These are phyloP conservation scores for Garrulus glandarius DNA, from an alignment of 2,797 vertebrate genomes.

Conservation along the genomic window DNA sequence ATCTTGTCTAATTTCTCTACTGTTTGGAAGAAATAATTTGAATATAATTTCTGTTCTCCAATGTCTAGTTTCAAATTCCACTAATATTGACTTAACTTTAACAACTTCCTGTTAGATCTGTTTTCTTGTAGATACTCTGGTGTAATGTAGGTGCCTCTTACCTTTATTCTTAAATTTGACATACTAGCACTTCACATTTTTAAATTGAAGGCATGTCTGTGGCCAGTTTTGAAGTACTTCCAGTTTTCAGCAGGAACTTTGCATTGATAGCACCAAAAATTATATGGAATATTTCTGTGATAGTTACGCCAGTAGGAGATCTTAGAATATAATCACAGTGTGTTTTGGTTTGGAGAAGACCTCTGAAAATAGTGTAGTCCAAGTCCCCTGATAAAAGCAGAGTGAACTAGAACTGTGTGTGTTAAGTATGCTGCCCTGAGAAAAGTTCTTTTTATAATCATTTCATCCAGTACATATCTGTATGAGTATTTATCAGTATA, in stretches of 20 bases:
- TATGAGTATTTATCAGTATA: background rate
- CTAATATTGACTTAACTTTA: background rate
- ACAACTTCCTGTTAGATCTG: background rate
- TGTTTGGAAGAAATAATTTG: background rate
- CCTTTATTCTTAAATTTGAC: background rate
- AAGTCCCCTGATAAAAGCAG: background rate
- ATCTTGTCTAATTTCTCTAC: background rate
- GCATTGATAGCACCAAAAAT: background rate
- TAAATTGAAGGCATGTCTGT: background rate
- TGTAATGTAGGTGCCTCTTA: background rate
- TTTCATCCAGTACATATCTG: background rate
- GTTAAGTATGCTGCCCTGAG: background rate
- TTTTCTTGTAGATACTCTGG: background rate
- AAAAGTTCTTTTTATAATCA: background rate
- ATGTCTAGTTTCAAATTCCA: background rate
- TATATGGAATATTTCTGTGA: background rate
- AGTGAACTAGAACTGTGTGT: background rate
- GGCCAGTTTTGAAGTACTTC: background rate
- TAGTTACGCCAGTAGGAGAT: background rate
- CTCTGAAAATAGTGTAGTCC: background rate
- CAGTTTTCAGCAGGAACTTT: background rate
- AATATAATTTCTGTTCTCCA: background rate
- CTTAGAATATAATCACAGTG: background rate
- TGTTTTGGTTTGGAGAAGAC: background rate
- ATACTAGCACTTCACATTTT: background rate